Evolutionary conservation across 2,888 invertebrate species (phyloP), one percentile per base, ranked within the genome.

Genomic region (Epinotia demarniana): DNA sequence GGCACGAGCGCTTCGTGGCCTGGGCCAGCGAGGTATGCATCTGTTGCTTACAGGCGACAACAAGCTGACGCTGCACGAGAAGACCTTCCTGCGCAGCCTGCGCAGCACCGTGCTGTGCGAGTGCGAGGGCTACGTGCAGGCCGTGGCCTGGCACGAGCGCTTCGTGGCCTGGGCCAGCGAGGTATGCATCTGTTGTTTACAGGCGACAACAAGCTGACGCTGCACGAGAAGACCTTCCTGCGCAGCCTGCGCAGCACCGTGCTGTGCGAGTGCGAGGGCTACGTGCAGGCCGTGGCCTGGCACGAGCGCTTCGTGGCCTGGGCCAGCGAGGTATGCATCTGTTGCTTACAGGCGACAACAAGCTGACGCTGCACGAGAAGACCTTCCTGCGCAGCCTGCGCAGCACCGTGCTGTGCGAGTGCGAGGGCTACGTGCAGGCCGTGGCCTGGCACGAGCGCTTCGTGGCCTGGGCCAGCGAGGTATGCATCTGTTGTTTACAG

Each of bases 81-180:
- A 97, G 85, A 97, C 96, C 72, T 97, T 99, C 86, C 92, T 99
- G 64, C 97, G 97, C 71, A 95, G 98, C 23, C 90, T 97, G 46
- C 96, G 96, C 83, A 95, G 97, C 58, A 97, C 96, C 6, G 95
- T 97, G 23, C 89, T 99, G 19, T 97, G 97, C 82, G 97, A 97
- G 85, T 98, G 98, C 62, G 97, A 97, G 93, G 98, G 98, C 55
- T 96, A 96, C 27, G n/a, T n/a, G n/a, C n/a, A n/a, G n/a, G n/a
- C n/a, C n/a, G n/a, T n/a, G n/a, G n/a, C n/a, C n/a, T n/a, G 99
- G 99, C 95, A 96, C 78, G 97, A 96, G 16, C 95, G 96, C 72
- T 98, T 98, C 87, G 96, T 99, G 6, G 99, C 99, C 0, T 99
- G 99, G 98, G 97, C 98, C 9, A 98, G 98, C 82, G 97, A 97